phyloP scores from a whole-genome alignment of 2,113 vertebrate genomes.

The Syngnathus floridae region DNA sequence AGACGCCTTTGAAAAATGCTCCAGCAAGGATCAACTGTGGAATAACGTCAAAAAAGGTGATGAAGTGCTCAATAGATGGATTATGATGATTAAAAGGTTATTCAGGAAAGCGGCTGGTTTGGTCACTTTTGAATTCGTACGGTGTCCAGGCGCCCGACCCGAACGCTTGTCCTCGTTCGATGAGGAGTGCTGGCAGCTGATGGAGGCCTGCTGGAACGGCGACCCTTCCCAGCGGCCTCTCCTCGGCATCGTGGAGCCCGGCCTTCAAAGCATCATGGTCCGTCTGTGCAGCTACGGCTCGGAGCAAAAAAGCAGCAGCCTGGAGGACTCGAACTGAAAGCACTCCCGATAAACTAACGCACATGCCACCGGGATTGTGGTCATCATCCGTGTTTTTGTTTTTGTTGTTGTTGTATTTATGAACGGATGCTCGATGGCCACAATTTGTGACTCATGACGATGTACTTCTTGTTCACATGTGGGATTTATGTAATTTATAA shows the following conservation, averaged over 20 bases:
- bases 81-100: too few relatives aligned
- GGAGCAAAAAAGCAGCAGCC: conserved; percentile 68
- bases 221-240: conserved; percentile 88
- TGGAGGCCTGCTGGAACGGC: conserved; percentile 96
- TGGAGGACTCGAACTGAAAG: conserved; percentile 88
- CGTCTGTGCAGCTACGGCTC: conserved; percentile 75
- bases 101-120: neutral
- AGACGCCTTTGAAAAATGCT: conserved; percentile 94
- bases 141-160: conserved; percentile 78
- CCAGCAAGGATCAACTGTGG: conserved; percentile 98
- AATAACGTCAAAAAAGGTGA: conserved; percentile 94
- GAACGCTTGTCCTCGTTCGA: conserved; percentile 85
- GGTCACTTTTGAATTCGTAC: neutral
- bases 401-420: conserved; percentile 54
- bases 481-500: conserved; percentile 66
- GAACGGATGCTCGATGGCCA: conserved; percentile 15
- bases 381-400: conserved; percentile 1
- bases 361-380: conserved; percentile 16
- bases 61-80: neutral
- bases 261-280: conserved; percentile 87
- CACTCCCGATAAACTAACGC: conserved; percentile 37
- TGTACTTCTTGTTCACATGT: conserved; percentile 24
- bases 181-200: conserved; percentile 97
- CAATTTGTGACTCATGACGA: conserved; percentile 12
- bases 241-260: conserved; percentile 90